Percentiles rank a stretch among this genome's conserved stretches.
Evolutionary conservation across 2,797 vertebrate species (phyloP).

Genomic region (Gobionotothen gibberifrons): DNA sequence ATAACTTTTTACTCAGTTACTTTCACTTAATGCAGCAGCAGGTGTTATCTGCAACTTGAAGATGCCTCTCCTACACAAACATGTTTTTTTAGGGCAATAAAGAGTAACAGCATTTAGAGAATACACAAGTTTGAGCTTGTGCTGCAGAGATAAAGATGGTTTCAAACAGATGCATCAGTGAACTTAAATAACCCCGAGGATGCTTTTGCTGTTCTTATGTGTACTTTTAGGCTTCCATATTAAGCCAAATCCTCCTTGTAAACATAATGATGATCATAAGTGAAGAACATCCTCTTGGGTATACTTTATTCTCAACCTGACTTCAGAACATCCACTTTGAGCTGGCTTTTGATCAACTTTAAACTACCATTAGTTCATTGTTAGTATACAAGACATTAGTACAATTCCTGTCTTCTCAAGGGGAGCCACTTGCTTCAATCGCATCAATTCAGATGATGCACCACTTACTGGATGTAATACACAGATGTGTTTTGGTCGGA

Average conservation of each 20-base stretch:
- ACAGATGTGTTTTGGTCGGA: conserved; percentile 55
- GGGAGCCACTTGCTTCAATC: conserved; percentile 61
- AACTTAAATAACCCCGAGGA: conserved; percentile 32
- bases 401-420: conserved; percentile 54
- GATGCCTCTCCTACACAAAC: conserved; percentile 53
- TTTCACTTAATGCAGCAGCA: conserved; percentile 61
- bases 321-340: conserved; percentile 44
- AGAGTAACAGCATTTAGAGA: neutral
- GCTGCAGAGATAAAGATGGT: conserved; percentile 19
- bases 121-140: conserved; percentile 13
- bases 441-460: conserved; percentile 62
- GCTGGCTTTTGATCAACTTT: conserved; percentile 55
- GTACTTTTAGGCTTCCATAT: conserved; percentile 9
- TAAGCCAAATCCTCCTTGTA: conserved; percentile 18
- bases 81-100: conserved; percentile 39
- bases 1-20: conserved; percentile 51
- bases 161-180: conserved; percentile 34
- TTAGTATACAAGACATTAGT: conserved; percentile 51
- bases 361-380: conserved; percentile 52
- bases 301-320: conserved; percentile 41
- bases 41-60: conserved; percentile 71
- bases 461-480: conserved; percentile 61
- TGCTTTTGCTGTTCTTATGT: conserved; percentile 19
- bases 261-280: conserved; percentile 42
- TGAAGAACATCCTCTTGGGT: conserved; percentile 33